These are phyloP conservation scores for Dasyprocta punctata DNA, from an alignment of 2,113 vertebrate species.

Conservation along the genomic window DNA sequence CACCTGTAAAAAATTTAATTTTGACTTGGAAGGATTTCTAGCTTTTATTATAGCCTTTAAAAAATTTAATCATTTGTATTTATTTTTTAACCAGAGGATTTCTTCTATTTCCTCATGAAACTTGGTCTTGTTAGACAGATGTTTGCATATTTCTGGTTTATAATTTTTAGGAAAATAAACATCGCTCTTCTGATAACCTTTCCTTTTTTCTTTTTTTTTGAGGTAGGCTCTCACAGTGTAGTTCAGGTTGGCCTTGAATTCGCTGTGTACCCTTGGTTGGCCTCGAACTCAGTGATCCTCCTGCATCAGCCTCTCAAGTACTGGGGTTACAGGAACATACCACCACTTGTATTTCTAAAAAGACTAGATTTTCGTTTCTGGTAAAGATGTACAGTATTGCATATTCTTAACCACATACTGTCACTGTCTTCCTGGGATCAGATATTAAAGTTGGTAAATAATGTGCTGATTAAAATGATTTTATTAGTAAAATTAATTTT, in stretches of 20 bases:
- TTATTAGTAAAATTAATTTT: not conserved
- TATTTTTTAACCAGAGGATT: not conserved
- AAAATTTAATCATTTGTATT: not conserved
- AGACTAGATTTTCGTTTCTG: not conserved
- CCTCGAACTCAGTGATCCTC: not conserved
- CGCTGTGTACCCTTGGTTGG: not conserved
- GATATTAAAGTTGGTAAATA: conserved; percentile 9
- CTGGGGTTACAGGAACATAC: not conserved
- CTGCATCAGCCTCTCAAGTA: not conserved
- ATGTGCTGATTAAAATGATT: conserved; percentile 2
- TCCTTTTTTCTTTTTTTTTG: not conserved
- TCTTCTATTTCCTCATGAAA: not conserved
- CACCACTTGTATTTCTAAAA: not conserved
- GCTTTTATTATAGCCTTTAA: not conserved
- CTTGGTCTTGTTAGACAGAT: not conserved
- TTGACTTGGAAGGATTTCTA: not conserved
- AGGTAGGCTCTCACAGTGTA: not conserved
- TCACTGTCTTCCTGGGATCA: not conserved
- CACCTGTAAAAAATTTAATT: not conserved
- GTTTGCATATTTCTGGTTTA: not conserved
- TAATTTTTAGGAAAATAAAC: not conserved
- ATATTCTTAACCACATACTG: not conserved
- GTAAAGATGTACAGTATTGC: not conserved
- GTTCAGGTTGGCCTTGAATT: not conserved
- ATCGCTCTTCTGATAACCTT: not conserved